Evolutionary conservation across 2,797 vertebrate genomes (phyloP), one percentile per base, ranked within the genome.

Genomic region (Pogonophryne albipinna): DNA sequence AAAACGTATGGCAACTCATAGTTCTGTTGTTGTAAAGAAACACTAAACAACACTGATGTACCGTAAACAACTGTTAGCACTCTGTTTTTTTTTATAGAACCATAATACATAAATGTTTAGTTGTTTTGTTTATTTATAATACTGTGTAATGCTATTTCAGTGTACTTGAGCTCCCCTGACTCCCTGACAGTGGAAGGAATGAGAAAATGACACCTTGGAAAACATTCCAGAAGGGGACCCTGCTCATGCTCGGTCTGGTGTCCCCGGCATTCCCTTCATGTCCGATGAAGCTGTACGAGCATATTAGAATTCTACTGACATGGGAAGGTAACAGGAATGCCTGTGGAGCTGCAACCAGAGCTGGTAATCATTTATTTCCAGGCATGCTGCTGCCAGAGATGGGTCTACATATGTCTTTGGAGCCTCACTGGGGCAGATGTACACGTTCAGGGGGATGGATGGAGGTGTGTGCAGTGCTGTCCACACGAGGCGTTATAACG

Each of bases 251-350:
- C 80, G 83, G 83, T 76, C 86, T 71, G 87, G 84, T 74, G 82
- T 89, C 82, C 84, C 74, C 70, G 60, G 83, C 85, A 90, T 92
- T 89, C 86, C 84, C 85, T 44, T 63, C 84, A 77, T 87, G 83
- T 93, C 89, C 80, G 47, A 88, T 81, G 85, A 90, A 93, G 93
- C 86, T 70, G 78, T 91, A 88, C 62, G 60, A 94, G 88, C 90
- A 79, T 83, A 92, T 95, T 94, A 92, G 90, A 90, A 89, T 93
- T 92, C 84, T 89, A 85, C 82, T 93, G 93, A 94, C 94, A 95
- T 84, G 86, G 85, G 85, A 89, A 83, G 85, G 92, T 88, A 94
- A 94, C 19, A 0, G 66, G 76, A 76, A 89, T 87, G 89, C 71
- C 84, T 78, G 73, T 80, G 76, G 85, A 90, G 85, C 75, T 90